These are phyloP conservation scores for Alosa alosa DNA, from an alignment of 2,113 vertebrate species.

Conservation along the genomic window DNA sequence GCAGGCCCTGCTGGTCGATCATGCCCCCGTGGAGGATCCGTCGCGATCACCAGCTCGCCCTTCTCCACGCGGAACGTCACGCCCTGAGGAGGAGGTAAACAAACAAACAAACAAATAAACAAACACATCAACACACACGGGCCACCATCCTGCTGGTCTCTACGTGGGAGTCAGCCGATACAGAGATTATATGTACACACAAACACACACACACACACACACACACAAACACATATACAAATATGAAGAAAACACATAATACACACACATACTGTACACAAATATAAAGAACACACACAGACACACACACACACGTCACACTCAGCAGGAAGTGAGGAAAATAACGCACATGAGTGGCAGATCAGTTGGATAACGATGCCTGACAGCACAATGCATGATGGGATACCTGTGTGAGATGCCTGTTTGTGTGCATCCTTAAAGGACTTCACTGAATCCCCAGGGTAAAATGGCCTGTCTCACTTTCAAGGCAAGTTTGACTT, in stretches of 20 bases:
- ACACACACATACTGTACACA: not conserved
- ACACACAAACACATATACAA: not conserved
- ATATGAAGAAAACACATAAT: not conserved
- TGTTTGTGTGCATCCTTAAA: not conserved
- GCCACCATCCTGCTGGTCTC: not conserved
- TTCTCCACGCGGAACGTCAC: slow-evolving; percentile 91
- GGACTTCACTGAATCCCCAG: not conserved
- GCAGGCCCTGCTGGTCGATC: slow-evolving; percentile 91
- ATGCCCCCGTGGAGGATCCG: slow-evolving; percentile 93
- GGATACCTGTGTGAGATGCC: not conserved
- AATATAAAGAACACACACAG: not conserved
- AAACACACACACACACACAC: not conserved
- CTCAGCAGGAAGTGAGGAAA: not conserved
- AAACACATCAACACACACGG: not conserved
- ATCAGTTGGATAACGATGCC: not conserved
- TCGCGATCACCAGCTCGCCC: slow-evolving; percentile 88
- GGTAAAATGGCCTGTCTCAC: not conserved
- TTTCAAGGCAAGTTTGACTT: not conserved
- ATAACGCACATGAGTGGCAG: not conserved
- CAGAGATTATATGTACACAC: not conserved
- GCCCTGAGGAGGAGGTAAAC: slow-evolving; percentile 69
- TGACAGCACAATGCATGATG: not conserved
- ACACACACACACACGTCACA: slow-evolving; percentile 14
- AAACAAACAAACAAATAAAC: not conserved
- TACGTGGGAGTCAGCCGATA: not conserved